These are phyloP conservation scores for Stenolophus ochropezus DNA, from an alignment of 2,888 invertebrate species.

Conservation along the genomic window DNA sequence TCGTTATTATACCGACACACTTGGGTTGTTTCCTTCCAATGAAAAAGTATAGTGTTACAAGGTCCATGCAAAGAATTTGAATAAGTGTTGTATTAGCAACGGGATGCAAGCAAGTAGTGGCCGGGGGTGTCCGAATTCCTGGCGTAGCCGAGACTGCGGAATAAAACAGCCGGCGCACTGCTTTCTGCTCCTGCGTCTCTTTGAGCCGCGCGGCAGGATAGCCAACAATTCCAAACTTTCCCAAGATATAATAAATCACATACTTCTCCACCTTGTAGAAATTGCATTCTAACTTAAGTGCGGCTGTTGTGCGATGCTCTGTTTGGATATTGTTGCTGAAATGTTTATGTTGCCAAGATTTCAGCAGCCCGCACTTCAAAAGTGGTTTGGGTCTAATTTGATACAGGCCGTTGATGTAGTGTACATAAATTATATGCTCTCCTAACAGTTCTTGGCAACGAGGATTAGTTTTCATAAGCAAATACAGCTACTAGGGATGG, in stretches of 20 bases:
- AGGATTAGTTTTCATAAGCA: not conserved
- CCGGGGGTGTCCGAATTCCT: slow-evolving; percentile 4
- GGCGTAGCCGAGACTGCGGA: not conserved
- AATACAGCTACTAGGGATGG: not conserved
- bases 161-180: not conserved
- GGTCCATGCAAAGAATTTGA: not conserved
- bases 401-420: not conserved
- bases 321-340: slow-evolving; percentile 14
- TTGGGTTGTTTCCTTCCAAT: too few species aligned
- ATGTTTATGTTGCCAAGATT: slow-evolving; percentile 11
- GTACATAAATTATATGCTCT: not conserved
- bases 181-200: not conserved
- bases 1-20: too few species aligned
- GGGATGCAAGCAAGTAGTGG: not conserved
- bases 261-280: slow-evolving; percentile 53
- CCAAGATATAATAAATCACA: slow-evolving; percentile 52
- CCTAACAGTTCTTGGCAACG: not conserved
- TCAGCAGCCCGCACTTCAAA: not conserved
- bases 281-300: slow-evolving; percentile 43
- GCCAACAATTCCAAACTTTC: slow-evolving; percentile 54
- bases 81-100: not conserved
- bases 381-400: slow-evolving; percentile 1
- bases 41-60: too few species aligned
- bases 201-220: slow-evolving; percentile 17
- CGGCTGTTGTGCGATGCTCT: slow-evolving; percentile 2